Base-by-base conservation (phyloP, 1,140 invertebrate species). In the Zeugodacus cucurbitae region DNA sequence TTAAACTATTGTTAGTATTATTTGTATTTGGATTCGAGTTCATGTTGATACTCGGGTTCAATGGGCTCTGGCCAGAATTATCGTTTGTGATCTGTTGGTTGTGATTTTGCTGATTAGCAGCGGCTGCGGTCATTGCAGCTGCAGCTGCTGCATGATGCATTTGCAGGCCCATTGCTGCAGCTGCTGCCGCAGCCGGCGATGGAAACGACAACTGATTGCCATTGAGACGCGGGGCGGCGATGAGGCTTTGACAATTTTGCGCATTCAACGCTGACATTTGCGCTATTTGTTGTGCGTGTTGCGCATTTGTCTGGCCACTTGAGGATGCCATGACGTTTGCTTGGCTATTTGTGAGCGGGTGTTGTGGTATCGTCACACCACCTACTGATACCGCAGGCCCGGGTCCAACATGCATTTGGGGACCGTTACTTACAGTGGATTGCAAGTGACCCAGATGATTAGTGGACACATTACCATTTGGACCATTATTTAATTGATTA, bases 101-200 rank as follows among this genome's bases (percentile, higher is more conserved):
- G 22, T 88, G 86, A 26, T 87, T 82, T 44, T 91, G 92, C 88
- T 93, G 92, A 67, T 91, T 89, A 54, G 37, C 74, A 59, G 89
- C 89, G 22, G 89, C 89, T 32, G 90, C 90, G 88, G 90, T 90
- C 92, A 93, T 93, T 29, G 92, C 92, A 78, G 92, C 92, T 20
- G 92, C 92, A 41, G 92, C 92, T 87, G 92, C 92, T 87, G 92
- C 92, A 90, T 93, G 92, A 88, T 93, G 92, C 92, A 93, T 93
- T 89, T 93, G 92, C 89, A 93, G 62, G 41, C 92, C 92, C 92
- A 93, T 93, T 10, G 92, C 92, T 64, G 92, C 92, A 86, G 92
- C 92, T 90, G 92, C 92, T 89, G 92, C 92, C 85, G 92, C 92
- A 59, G 92, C 92, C 48, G 92, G 92, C 74, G 92, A 93, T 67